Conservation (phyloP, 2,797 vertebrate species). For the Synanceia verrucosa region DNA sequence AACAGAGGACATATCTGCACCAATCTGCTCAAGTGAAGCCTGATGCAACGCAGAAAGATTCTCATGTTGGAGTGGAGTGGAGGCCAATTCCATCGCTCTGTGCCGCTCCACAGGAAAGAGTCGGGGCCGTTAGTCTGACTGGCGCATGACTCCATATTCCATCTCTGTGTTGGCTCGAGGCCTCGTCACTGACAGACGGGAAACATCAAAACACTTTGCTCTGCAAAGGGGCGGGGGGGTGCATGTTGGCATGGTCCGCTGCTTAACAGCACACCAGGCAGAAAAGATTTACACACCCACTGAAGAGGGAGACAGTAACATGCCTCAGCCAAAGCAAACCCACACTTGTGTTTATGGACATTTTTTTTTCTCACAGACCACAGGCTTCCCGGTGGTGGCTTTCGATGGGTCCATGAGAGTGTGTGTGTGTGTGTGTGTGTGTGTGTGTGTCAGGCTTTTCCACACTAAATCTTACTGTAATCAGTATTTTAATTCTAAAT, state of each 20-base stretch:
- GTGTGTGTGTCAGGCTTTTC: constrained; percentile 10
- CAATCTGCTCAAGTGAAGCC: constrained; percentile 30
- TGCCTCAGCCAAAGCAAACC: constrained; percentile 71
- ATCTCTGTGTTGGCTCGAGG: constrained; percentile 35
- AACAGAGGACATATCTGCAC: constrained; percentile 44
- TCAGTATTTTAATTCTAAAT: constrained; percentile 65
- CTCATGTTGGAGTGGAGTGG: constrained; percentile 16
- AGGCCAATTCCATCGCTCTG: constrained; percentile 47
- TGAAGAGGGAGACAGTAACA: constrained; percentile 58
- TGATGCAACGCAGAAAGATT: constrained; percentile 49
- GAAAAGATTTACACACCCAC: constrained; percentile 71
- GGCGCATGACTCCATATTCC: constrained; percentile 56
- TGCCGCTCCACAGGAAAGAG: constrained; percentile 66
- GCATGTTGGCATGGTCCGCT: constrained; percentile 46
- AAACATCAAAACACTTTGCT: constrained; percentile 59
- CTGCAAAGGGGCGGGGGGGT: background rate
- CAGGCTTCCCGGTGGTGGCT: constrained; percentile 67
- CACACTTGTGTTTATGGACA: constrained; percentile 76
- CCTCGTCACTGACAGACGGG: constrained; percentile 47
- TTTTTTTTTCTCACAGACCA: constrained; percentile 67
- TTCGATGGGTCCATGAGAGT: constrained; percentile 56
- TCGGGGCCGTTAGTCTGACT: constrained; percentile 45
- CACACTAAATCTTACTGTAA: constrained; percentile 56
- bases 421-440: constrained; percentile 21
- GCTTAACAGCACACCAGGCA: constrained; percentile 61